Percentiles rank a stretch among this genome's conserved stretches.
These are phyloP conservation scores for Oophaga sylvatica DNA, from an alignment of 2,797 vertebrate species.

Conservation along the genomic window DNA sequence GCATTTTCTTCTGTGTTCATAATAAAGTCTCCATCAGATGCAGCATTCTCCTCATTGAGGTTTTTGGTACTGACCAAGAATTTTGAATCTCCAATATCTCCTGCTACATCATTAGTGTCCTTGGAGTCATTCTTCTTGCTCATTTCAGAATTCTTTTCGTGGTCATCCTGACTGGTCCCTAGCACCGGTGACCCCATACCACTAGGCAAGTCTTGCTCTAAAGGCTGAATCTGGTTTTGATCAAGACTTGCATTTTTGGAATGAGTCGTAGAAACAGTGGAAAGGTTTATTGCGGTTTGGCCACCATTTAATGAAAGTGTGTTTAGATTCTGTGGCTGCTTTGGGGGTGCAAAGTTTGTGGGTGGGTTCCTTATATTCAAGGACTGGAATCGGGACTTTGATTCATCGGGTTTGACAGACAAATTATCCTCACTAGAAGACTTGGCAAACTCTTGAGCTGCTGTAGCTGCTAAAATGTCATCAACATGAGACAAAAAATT, in stretches of 20 bases:
- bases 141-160: conserved; percentile 70
- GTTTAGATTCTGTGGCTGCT: conserved; percentile 81
- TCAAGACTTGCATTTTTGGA: conserved; percentile 74
- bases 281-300: conserved; percentile 83
- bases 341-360: conserved; percentile 84
- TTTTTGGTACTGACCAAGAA: conserved; percentile 80
- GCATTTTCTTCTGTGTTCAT: conserved; percentile 76
- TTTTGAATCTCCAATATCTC: conserved; percentile 76
- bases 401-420: conserved; percentile 79
- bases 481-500: conserved; percentile 96
- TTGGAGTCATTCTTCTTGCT: conserved; percentile 76
- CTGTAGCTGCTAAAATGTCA: conserved; percentile 95
- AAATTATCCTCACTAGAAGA: conserved; percentile 83
- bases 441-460: conserved; percentile 95
- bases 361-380: conserved; percentile 84
- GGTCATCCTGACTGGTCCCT: conserved; percentile 73
- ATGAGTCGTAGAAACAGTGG: conserved; percentile 73
- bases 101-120: conserved; percentile 72
- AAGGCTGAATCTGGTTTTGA: conserved; percentile 74
- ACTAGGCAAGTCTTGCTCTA: conserved; percentile 71
- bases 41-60: conserved; percentile 75
- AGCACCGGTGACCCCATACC: conserved; percentile 71
- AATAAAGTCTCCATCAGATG: conserved; percentile 79
- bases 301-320: conserved; percentile 85
- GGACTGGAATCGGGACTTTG: conserved; percentile 87